Base-by-base conservation (phyloP, 2,113 vertebrate genomes). In the Acrocephalus arundinaceus region DNA sequence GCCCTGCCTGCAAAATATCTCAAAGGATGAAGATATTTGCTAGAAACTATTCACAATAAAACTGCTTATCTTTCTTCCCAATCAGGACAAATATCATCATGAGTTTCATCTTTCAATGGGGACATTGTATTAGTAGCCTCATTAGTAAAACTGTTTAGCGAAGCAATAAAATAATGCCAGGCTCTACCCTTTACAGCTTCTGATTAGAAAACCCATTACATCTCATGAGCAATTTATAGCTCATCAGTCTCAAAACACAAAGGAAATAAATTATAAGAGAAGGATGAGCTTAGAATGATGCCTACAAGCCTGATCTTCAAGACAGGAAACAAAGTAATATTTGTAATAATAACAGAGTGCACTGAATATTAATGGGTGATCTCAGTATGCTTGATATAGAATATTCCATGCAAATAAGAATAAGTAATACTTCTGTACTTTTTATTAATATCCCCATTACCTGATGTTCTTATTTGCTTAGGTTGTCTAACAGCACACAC, bases 71-170 rank as follows among this genome's bases (percentile, higher is more conserved):
- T 13, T 15, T 65, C 41, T 88, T 81, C 49, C 41, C 66, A 70
- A 23, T 95, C 49, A 87, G 15, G 4, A 89, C 17, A n/a, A 85
- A 74, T 37, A 79, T 46, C 35, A 75, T 71, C 41, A 78, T 48
- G 14, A 65, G 35, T 62, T 89, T 78, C 27, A 67, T 81, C 25
- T 84, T 83, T 49, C 73, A 91, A 76, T 58, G 9, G 12, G 27
- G n/a, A 92, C 9, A n/a, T 67, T 81, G 57, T 63, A 54, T 67
- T 55, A 70, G 61, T 65, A 91, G 62, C 25, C 39, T 91, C 80
- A 79, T 92, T 91, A 95, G 45, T 61, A 92, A 67, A 92, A 75
- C 43, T 79, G 48, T 80, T 96, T 71, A 90, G 73, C 41, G 72
- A 88, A 92, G 73, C 91, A 93, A 71, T 63, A 89, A 85, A 85